phyloP scores from a whole-genome alignment of 2,888 invertebrate species.

The Pharmacophagus antenor region DNA sequence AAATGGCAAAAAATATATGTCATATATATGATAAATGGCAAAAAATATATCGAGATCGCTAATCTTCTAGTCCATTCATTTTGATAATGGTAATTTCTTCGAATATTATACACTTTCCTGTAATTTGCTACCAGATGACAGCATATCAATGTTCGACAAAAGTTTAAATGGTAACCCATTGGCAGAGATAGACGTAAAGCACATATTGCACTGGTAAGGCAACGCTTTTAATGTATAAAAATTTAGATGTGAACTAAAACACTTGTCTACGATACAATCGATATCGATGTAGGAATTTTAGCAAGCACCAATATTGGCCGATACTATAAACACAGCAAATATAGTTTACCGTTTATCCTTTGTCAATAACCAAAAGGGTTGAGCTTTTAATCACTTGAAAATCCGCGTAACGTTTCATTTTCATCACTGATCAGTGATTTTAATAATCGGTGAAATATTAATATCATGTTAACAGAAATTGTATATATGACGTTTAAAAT shows the following conservation, averaged over 20 bases:
- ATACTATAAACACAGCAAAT: neutral
- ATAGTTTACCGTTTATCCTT: neutral
- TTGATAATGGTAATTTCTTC: too few relatives aligned
- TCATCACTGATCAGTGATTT: neutral
- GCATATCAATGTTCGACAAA: too few relatives aligned
- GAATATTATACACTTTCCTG: too few relatives aligned
- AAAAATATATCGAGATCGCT: too few relatives aligned
- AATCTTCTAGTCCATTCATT: too few relatives aligned
- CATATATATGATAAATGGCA: too few relatives aligned
- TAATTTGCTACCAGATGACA: too few relatives aligned
- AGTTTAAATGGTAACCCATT: too few relatives aligned
- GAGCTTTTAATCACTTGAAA: neutral
- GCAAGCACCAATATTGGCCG: neutral
- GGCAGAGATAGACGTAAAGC: too few relatives aligned
- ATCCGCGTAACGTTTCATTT: conserved; percentile 2
- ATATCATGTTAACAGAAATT: neutral
- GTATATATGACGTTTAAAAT: neutral
- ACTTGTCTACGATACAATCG: neutral
- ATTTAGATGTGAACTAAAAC: neutral
- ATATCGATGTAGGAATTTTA: neutral
- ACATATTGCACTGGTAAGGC: too few relatives aligned
- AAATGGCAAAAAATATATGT: too few relatives aligned
- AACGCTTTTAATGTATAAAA: too few relatives aligned
- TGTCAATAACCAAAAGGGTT: conserved; percentile 2
- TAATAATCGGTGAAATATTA: neutral